Conservation (phyloP, 64 coral and sea anemone genomes). For the Pachyseris speciosa region DNA sequence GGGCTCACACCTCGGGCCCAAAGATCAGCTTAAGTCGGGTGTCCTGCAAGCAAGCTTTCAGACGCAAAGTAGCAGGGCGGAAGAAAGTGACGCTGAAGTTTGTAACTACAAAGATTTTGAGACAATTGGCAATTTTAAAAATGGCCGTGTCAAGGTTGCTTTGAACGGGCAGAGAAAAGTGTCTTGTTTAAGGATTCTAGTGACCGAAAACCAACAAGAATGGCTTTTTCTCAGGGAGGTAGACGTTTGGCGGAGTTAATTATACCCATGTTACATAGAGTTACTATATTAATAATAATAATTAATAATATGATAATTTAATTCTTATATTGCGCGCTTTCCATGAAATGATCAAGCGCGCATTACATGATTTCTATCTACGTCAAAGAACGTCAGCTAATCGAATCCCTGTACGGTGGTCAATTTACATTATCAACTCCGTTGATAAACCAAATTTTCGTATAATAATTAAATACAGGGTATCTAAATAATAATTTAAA, state of each 20-base stretch:
- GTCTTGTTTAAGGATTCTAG: background rate
- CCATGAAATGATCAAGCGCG: conserved; percentile 21
- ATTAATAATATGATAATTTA: background rate
- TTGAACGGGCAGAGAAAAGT: background rate
- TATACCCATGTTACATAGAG: too few species aligned
- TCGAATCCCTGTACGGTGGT: too few species aligned
- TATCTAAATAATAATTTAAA: too few species aligned
- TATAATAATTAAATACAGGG: conserved; percentile 8
- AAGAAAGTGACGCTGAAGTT: too few species aligned
- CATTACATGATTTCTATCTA: conserved; percentile 33
- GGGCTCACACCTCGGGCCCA: background rate
- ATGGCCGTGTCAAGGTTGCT: background rate
- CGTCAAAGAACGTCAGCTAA: too few species aligned
- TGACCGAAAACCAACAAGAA: background rate
- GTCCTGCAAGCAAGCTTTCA: conserved; percentile 17
- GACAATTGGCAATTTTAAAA: background rate
- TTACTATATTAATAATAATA: too few species aligned
- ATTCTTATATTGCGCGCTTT: conserved; percentile 31
- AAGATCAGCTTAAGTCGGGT: conserved; percentile 2
- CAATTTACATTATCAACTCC: too few species aligned
- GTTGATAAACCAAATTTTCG: too few species aligned
- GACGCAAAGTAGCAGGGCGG: too few species aligned
- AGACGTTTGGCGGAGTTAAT: background rate
- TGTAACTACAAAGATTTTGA: background rate
- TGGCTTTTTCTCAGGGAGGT: conserved; percentile 24